Evolutionary conservation across 2,888 invertebrate species (phyloP), one percentile per base, ranked within the genome.

Genomic region (Apotomis betuletana): DNA sequence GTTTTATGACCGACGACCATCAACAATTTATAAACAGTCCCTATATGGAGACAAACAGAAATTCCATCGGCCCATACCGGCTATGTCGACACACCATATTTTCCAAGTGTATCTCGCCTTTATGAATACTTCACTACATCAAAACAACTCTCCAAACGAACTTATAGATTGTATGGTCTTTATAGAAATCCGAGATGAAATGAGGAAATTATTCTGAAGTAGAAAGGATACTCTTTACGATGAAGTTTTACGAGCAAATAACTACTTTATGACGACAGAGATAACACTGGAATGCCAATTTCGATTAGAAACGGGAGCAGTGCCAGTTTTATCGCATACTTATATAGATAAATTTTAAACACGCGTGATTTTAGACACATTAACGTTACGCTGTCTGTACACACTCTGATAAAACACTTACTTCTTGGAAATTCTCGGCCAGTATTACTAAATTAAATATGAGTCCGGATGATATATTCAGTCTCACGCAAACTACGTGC

Each of bases 211-310:
- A 13, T 41, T 36, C 8, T 51, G 13, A n/a, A 61, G 46, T 61
- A 51, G 36, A 51, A 55, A 65, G 27, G 51, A 52, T 54, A 58
- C 44, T 52, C 4, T 13, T 51, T 52, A 58, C 46, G 51, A 62
- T 58, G 55, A 57, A 57, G 41, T 58, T 59, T 59, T 64, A 73
- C 55, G 52, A 72, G 61, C 69, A 74, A 72, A 74, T 69, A 75
- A 60, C 67, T 80, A 81, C 81, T 84, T 81, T 83, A 82, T 86
- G 87, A 85, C 86, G 86, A 79, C 82, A 76, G 68, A 89, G 92
- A 91, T 92, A 92, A 90, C 83, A 81, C 76, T 79, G 88, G 91
- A 91, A 92, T 91, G 89, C 86, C 85, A 89, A 89, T 89, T 90
- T 87, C 85, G 90, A 91, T 92, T 90, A 90, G 85, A 87, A 91